Evolutionary conservation across 2,888 invertebrate species (phyloP).

Genomic region (Odontothrips loti): DNA sequence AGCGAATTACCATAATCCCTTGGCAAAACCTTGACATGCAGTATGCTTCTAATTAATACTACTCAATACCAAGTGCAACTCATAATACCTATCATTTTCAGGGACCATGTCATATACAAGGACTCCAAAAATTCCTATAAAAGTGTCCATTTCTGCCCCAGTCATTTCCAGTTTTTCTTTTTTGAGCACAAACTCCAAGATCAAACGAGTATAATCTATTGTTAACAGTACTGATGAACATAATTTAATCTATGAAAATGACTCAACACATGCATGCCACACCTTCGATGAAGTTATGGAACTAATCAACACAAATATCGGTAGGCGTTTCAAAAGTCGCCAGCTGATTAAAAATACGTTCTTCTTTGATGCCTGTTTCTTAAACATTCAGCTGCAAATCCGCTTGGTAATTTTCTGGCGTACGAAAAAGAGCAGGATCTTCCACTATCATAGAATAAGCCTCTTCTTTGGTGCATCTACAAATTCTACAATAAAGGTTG

Average conservation of each 20-base stretch:
- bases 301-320: no score
- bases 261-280: conserved; percentile 7
- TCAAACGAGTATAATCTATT: not conserved
- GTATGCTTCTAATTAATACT: not conserved
- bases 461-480: no score
- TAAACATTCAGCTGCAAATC: conserved; percentile 19
- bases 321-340: not conserved
- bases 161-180: conserved; percentile 1
- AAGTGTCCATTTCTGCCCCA: not conserved
- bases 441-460: not conserved
- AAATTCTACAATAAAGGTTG: conserved; percentile 38
- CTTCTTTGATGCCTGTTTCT: conserved; percentile 34
- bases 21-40: not conserved
- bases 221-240: not conserved
- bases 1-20: not conserved
- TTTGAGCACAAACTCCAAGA: not conserved
- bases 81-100: not conserved
- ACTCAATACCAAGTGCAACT: not conserved
- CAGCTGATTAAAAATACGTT: conserved; percentile 34
- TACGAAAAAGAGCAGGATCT: conserved; percentile 23
- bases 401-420: conserved; percentile 24
- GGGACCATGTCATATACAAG: not conserved
- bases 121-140: not conserved
- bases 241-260: not conserved
- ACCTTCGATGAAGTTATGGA: conserved; percentile 35